phyloP scores from a whole-genome alignment of 2,888 invertebrate genomes.

The Mesochorus sp. region DNA sequence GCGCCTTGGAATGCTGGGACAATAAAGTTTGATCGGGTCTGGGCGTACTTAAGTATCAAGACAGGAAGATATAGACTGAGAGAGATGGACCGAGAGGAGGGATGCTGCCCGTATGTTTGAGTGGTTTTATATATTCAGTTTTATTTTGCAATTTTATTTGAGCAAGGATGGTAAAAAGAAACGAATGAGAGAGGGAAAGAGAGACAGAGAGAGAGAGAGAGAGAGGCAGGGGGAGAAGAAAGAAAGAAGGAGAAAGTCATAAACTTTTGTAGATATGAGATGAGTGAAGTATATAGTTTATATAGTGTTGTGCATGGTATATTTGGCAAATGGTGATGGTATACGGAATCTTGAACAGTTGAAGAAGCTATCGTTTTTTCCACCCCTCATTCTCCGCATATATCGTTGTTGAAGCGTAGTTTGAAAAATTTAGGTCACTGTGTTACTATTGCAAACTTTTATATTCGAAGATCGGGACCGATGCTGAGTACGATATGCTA shows the following conservation, averaged over 20 bases:
- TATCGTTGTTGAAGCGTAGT: neutral
- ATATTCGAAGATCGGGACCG: conserved; percentile 32
- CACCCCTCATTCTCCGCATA: neutral
- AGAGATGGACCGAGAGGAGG: neutral
- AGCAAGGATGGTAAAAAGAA: neutral
- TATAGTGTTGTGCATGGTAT: conserved; percentile 1
- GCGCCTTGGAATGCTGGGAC: conserved; percentile 47
- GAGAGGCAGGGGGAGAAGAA: neutral
- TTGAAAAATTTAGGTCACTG: conserved; percentile 54
- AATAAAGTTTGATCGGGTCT: conserved; percentile 61
- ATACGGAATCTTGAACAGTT: conserved; percentile 39
- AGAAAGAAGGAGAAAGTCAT: conserved; percentile 40
- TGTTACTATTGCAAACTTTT: conserved; percentile 54
- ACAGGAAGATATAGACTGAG: conserved; percentile 3
- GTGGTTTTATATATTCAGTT: conserved; percentile 59
- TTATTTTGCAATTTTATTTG: conserved; percentile 59
- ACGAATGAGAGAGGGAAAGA: neutral
- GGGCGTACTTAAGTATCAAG: conserved; percentile 46
- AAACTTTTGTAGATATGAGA: conserved; percentile 54
- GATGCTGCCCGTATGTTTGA: conserved; percentile 52
- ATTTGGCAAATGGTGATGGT: conserved; percentile 37
- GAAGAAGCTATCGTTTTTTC: conserved; percentile 11
- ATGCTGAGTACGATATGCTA: conserved; percentile 4
- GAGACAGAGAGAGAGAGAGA: neutral
- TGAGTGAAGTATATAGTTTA: conserved; percentile 48